Evolutionary conservation across 2,797 vertebrate genomes (phyloP).

Genomic region (Xenopus petersii): DNA sequence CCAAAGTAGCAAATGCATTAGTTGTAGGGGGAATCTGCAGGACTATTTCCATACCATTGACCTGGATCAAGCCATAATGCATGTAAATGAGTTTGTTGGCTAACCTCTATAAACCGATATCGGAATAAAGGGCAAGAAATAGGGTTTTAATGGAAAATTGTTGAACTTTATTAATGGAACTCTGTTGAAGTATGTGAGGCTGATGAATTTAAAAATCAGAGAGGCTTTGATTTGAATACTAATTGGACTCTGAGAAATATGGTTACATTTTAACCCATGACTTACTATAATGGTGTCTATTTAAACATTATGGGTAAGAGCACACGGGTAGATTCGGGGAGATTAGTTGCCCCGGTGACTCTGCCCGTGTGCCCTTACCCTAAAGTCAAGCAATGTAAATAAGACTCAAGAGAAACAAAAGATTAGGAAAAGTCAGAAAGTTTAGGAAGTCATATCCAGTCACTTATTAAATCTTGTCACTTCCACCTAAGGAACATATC

Average conservation of each 20-base stretch:
- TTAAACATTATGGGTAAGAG: too few species aligned
- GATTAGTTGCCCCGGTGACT: too few species aligned
- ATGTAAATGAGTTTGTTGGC: background rate
- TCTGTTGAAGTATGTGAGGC: background rate
- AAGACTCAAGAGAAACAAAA: too few species aligned
- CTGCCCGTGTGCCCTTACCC: too few species aligned
- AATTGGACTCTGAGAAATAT: background rate
- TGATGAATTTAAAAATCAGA: slow-evolving; percentile 1
- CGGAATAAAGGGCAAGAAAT: background rate
- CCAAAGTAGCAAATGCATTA: too few species aligned
- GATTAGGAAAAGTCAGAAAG: too few species aligned
- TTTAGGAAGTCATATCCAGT: too few species aligned
- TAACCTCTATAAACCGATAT: slow-evolving; percentile 3
- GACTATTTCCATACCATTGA: background rate
- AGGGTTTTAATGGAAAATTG: background rate
- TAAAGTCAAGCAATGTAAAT: too few species aligned
- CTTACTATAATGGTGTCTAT: too few species aligned
- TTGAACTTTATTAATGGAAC: background rate
- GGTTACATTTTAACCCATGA: background rate
- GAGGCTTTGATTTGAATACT: slow-evolving; percentile 1
- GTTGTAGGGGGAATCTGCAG: background rate
- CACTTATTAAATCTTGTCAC: too few species aligned
- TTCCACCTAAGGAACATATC: too few species aligned
- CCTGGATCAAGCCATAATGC: background rate
- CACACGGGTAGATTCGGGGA: too few species aligned